Evolutionary conservation across 2,888 invertebrate genomes (phyloP), one percentile per base, ranked within the genome.

Genomic region (Acrobeloides nanus): DNA sequence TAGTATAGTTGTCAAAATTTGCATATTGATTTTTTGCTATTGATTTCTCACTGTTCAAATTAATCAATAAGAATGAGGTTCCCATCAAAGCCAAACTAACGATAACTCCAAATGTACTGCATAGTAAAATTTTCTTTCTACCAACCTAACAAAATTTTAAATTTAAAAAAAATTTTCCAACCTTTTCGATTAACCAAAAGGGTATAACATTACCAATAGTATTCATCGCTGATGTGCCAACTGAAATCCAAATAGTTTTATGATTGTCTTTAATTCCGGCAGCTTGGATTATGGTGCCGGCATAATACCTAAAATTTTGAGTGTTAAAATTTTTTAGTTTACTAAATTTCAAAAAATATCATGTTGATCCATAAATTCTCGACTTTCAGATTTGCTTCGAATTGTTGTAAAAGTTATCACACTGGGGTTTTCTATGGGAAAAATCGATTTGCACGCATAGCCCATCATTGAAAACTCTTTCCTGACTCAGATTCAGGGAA

Each of bases 261-360:
- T 63, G 65, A 34, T 67, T 58, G 48, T 65, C 59, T 18, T 57
- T 49, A 7, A 67, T 57, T 33, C 67, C 67, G n/a, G 66, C 62
- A 1, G 63, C 59, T 25, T 64, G 45, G 26, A 67, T 66, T 26
- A 67, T 61, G 7, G 59, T 59, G n/a, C 62, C 64, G 1, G 67
- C 66, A 55, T 67, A 67, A 46, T 67, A 68, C 41, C 53, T 58
- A 20, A 31, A 23, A 7, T 15, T 7, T 15, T 38, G 24, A 18
- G n/a, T 2, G 45, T 15, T n/a, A n/a, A n/a, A n/a, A n/a, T n/a
- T n/a, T n/a, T n/a, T n/a, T n/a, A n/a, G n/a, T n/a, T n/a, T n/a
- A n/a, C n/a, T n/a, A n/a, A n/a, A n/a, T n/a, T n/a, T n/a, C n/a
- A n/a, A n/a, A n/a, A n/a, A n/a, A n/a, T n/a, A n/a, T n/a, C n/a